A percentile compares a stretch with the other conserved stretches of the same genome.
These are phyloP conservation scores for Axis porcinus DNA, from an alignment of 2,113 vertebrate species.

Conservation along the genomic window DNA sequence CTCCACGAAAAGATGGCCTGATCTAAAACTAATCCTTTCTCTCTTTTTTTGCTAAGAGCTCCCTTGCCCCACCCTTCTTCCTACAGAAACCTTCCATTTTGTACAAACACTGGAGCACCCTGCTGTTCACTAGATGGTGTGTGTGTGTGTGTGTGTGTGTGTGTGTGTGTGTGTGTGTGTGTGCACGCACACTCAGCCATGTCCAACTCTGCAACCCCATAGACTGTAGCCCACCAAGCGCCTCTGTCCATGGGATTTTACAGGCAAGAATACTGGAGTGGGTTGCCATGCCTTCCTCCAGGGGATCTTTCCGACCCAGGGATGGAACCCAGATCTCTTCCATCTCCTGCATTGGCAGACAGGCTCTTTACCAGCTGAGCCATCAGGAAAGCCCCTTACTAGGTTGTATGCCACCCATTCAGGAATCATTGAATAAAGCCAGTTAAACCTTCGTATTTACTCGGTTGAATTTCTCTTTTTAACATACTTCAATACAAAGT, in stretches of 20 bases:
- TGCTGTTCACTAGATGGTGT: background rate
- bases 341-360: background rate
- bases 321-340: background rate
- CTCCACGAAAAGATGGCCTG: background rate
- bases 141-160: background rate
- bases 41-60: background rate
- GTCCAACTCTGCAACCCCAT: background rate
- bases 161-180: fast-evolving
- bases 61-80: background rate
- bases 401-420: background rate
- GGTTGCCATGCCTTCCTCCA: background rate
- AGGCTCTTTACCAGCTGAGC: background rate
- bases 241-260: background rate
- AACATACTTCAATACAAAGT: background rate
- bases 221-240: background rate
- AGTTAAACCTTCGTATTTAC: background rate
- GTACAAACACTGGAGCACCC: background rate
- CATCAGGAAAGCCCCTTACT: background rate
- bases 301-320: background rate
- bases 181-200: background rate
- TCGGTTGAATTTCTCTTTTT: background rate
- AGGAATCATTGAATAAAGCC: background rate
- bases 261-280: background rate
- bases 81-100: background rate
- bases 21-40: background rate